These are phyloP conservation scores for Synanthedon tipuliformis DNA, from an alignment of 2,888 invertebrate species.

Conservation along the genomic window DNA sequence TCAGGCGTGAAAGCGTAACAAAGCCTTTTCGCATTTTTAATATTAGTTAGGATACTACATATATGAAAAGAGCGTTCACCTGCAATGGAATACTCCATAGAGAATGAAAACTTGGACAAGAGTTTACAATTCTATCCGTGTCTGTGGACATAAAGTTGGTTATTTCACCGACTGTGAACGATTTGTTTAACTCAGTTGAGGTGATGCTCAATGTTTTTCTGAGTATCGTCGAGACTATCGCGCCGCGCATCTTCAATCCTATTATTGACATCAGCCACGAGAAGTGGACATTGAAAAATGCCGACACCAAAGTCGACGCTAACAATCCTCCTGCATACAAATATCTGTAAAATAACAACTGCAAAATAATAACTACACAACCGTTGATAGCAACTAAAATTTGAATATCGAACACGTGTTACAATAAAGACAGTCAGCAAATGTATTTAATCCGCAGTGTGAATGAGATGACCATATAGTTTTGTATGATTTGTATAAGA, in stretches of 20 bases:
- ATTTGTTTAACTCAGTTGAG: constrained; percentile 53
- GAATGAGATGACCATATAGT: too few relatives aligned
- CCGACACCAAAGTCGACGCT: constrained; percentile 63
- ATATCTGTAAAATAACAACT: constrained; percentile 33
- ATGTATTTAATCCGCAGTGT: too few relatives aligned
- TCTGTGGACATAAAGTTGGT: constrained; percentile 98
- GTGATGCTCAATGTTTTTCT: constrained; percentile 66
- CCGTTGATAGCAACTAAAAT: too few relatives aligned
- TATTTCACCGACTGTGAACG: constrained; percentile 82
- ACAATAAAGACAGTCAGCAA: too few relatives aligned
- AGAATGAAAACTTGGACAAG: constrained; percentile 95
- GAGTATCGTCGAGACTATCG: constrained; percentile 81
- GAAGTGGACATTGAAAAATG: constrained; percentile 89
- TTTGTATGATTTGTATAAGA: too few relatives aligned
- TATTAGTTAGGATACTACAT: background rate
- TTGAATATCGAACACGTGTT: too few relatives aligned
- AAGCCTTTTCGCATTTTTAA: too few relatives aligned
- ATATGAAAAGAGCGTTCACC: constrained; percentile 44
- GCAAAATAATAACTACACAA: too few relatives aligned
- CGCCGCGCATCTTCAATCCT: constrained; percentile 87
- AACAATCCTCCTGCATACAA: constrained; percentile 50
- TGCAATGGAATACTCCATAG: constrained; percentile 97
- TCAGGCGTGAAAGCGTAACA: too few relatives aligned
- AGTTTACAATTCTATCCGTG: constrained; percentile 93
- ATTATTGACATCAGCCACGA: constrained; percentile 88